Percentiles rank a stretch among this genome's conserved stretches.
Evolutionary conservation across 92 coral and sea anemone genomes (phyloP).

Genomic region (Epizoanthus fatuus): DNA sequence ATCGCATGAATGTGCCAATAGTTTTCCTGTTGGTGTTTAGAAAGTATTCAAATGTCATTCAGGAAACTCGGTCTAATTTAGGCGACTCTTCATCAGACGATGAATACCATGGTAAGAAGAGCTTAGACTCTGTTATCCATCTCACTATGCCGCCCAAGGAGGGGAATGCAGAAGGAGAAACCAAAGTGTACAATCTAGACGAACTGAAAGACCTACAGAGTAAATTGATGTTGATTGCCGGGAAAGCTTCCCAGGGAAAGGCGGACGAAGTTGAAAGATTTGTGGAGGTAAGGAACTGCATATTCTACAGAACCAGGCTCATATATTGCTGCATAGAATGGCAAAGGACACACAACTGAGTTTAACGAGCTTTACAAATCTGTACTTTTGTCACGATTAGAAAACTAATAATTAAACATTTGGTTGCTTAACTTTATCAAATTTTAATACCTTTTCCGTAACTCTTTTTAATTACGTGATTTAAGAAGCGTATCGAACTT

Average conservation of each 20-base stretch:
- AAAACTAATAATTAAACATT: neutral
- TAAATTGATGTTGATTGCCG: conserved; percentile 96
- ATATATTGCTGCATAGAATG: no score
- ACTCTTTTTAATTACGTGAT: no score
- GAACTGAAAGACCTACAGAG: conserved; percentile 92
- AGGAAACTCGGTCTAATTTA: neutral
- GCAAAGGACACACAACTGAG: no score
- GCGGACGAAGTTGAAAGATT: conserved; percentile 85
- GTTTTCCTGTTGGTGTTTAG: neutral
- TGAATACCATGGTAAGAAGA: neutral
- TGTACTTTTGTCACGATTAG: neutral
- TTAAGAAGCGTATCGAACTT: no score
- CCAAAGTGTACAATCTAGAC: conserved; percentile 68
- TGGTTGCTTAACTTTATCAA: neutral
- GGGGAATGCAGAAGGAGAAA: conserved; percentile 41
- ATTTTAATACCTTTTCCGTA: neutral
- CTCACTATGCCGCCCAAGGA: conserved; percentile 57
- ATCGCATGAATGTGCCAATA: neutral
- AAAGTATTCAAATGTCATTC: neutral
- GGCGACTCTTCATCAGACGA: neutral
- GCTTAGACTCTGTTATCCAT: conserved; percentile 41
- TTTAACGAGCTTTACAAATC: no score
- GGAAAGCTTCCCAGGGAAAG: conserved; percentile 81
- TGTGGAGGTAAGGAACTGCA: conserved; percentile 68
- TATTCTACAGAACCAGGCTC: no score